Evolutionary conservation across 1,140 invertebrate genomes (phyloP), one percentile per base, ranked within the genome.

Genomic region (Cotesia chilonis): DNA sequence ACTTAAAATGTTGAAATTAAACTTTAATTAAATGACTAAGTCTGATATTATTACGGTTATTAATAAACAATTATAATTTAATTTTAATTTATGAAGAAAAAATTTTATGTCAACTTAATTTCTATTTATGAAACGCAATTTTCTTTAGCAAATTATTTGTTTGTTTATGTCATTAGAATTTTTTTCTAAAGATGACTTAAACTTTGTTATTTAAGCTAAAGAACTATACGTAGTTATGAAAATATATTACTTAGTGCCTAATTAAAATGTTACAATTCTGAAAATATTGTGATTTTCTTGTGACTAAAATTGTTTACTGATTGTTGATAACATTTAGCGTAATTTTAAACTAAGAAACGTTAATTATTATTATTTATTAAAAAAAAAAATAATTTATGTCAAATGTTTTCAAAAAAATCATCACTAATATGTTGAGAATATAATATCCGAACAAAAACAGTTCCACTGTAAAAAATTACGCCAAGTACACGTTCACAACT

Each of bases 51-150:
- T 51, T 51, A 51, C 12, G 47, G 47, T 51, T 51, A 51, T 51
- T 51, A n/a, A 51, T 51, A 51, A 51, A n/a, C 47, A 51, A 51
- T 51, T 51, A 51, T 51, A 51, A 51, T 51, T 51, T n/a, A 51
- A 51, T 51, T 51, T 51, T 51, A 9, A 51, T 51, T 51, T 51
- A 51, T 51, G 12, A 51, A 51, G 12, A 51, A 51, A 51, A 51
- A 51, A 7, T 51, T 7, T 51, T 51, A 51, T 51, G 47, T 51
- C 12, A n/a, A 51, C 12, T 51, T 51, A 51, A 51, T 51, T 51
- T 51, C 7, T 51, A 51, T 51, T 7, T 51, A 51, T 51, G 47
- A 51, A 51, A 51, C 47, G 47, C 3, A 3, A 1, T 51, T 51
- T 51, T 7, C 47, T 51, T n/a, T 51, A 51, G 12, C 47, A 51